phyloP scores from a whole-genome alignment of 2,113 vertebrate genomes.

The Anseranas semipalmata region DNA sequence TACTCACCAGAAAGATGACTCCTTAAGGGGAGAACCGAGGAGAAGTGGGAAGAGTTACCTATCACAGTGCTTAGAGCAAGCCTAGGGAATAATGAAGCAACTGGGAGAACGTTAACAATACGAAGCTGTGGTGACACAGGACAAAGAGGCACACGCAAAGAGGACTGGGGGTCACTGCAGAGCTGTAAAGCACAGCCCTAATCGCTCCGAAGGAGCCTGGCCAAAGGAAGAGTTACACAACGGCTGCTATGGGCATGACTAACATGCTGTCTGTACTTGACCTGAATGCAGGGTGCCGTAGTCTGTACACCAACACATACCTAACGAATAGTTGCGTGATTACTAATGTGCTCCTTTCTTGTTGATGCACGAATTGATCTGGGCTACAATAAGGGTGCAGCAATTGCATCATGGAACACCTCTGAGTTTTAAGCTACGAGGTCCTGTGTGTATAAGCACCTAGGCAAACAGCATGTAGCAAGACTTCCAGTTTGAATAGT shows the following conservation, averaged over 20 bases:
- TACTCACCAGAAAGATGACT: not conserved
- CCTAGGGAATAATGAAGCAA: not conserved
- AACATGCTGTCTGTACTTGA: not conserved
- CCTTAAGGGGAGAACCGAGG: not conserved
- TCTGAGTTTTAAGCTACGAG: fast-evolving
- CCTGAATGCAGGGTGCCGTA: not conserved
- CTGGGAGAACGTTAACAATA: fast-evolving
- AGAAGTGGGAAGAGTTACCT: not conserved
- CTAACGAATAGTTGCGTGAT: not conserved
- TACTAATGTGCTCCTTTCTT: not conserved
- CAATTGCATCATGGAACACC: not conserved
- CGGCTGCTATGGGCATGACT: not conserved
- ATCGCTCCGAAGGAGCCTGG: fast-evolving
- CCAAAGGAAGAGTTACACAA: not conserved
- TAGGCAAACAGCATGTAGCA: fast-evolving
- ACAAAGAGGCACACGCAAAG: not conserved
- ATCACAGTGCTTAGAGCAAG: not conserved
- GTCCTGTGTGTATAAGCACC: fast-evolving
- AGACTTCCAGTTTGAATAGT: not conserved
- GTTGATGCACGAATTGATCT: not conserved
- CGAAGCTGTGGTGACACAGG: not conserved
- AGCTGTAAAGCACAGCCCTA: not conserved
- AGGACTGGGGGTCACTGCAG: not conserved
- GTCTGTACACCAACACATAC: not conserved
- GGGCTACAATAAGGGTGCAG: fast-evolving